These are phyloP conservation scores for Eustalomyia histrio DNA, from an alignment of 2,888 invertebrate species.

Conservation along the genomic window DNA sequence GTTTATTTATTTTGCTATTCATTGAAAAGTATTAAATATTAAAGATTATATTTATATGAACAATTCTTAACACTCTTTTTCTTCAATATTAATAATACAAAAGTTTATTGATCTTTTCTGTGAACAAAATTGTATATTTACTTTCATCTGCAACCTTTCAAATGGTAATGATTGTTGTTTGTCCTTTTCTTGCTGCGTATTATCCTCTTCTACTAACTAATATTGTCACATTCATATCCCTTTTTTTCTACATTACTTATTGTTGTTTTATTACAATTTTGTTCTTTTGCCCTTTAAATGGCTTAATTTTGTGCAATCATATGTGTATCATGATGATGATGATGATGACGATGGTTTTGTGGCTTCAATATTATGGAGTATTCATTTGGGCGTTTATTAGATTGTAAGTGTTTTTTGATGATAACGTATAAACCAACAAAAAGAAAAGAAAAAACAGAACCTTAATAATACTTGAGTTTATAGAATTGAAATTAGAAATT, in stretches of 20 bases:
- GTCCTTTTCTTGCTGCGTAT: slow-evolving; percentile 32
- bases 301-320: slow-evolving; percentile 58
- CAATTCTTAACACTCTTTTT: background rate
- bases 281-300: slow-evolving; percentile 49
- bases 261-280: slow-evolving; percentile 44
- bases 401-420: slow-evolving; percentile 53
- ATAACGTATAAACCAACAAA: slow-evolving; percentile 27
- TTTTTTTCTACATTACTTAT: background rate
- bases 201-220: slow-evolving; percentile 18
- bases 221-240: slow-evolving; percentile 25
- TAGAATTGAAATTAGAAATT: slow-evolving; percentile 23
- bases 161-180: slow-evolving; percentile 51
- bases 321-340: slow-evolving; percentile 31
- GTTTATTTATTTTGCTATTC: too few species aligned
- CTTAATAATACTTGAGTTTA: slow-evolving; percentile 33
- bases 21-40: too few species aligned
- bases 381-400: slow-evolving; percentile 27
- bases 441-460: slow-evolving; percentile 6
- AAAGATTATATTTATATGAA: too few species aligned
- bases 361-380: slow-evolving; percentile 33
- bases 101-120: background rate
- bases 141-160: slow-evolving; percentile 45
- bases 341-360: slow-evolving; percentile 36
- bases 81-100: background rate
- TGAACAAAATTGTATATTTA: slow-evolving; percentile 18